Conservation (phyloP, 2,888 invertebrate species). For the Zygaena filipendulae region DNA sequence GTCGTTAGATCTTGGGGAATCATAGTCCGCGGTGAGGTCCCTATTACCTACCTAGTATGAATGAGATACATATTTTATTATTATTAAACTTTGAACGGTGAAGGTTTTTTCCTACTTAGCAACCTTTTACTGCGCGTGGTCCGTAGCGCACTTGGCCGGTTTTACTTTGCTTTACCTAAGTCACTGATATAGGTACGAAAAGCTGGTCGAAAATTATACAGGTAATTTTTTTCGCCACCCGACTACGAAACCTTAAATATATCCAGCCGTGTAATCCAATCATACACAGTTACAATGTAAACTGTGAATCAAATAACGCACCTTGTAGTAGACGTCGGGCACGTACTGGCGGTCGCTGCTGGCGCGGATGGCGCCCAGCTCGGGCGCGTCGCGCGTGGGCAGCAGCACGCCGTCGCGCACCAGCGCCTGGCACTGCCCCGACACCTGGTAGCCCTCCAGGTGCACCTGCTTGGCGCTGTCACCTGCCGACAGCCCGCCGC, state of each 20-base stretch:
- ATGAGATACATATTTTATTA: too few species aligned
- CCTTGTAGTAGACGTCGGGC: constrained; percentile 99
- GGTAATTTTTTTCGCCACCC: constrained; percentile 16
- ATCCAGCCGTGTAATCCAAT: constrained; percentile 10
- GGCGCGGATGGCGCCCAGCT: constrained; percentile 95
- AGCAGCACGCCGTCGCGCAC: constrained; percentile 93
- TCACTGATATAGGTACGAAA: too few species aligned
- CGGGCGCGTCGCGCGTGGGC: constrained; percentile 97
- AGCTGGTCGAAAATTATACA: too few species aligned
- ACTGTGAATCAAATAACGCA: constrained; percentile 63
- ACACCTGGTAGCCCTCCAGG: constrained; percentile 99
- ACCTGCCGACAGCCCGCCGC: constrained; percentile 61
- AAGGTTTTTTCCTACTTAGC: too few species aligned
- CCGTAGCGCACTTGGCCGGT: too few species aligned
- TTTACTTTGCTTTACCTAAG: too few species aligned
- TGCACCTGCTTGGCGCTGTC: constrained; percentile 92
- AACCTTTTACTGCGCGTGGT: too few species aligned
- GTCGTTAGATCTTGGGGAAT: too few species aligned
- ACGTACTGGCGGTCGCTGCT: constrained; percentile 95
- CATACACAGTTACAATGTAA: constrained; percentile 10
- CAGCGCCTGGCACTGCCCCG: constrained; percentile 97
- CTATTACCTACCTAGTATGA: too few species aligned
- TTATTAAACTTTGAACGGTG: too few species aligned
- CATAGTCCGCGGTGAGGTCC: too few species aligned
- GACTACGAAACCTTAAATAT: constrained; percentile 12